These are phyloP conservation scores for Molossus molossus DNA, from an alignment of 2,797 vertebrate species.

Conservation along the genomic window DNA sequence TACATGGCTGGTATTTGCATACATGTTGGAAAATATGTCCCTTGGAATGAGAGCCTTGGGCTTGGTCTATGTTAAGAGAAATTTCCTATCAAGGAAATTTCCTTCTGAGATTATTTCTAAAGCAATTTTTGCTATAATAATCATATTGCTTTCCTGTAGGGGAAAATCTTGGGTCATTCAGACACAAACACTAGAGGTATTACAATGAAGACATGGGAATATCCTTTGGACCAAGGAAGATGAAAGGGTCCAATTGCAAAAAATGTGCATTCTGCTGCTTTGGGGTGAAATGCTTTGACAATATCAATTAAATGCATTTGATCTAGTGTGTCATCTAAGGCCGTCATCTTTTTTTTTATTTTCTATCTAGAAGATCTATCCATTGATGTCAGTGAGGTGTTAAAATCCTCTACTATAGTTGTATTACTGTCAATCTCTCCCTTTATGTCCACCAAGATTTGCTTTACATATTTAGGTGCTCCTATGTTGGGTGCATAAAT, in stretches of 20 bases:
- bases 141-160: neutral
- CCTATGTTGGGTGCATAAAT: too few species aligned
- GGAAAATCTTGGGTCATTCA: neutral
- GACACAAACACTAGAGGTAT: neutral
- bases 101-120: neutral
- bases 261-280: too few species aligned
- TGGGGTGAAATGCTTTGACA: too few species aligned
- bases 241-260: neutral
- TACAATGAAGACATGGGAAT: neutral
- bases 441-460: too few species aligned
- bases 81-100: conserved; percentile 1
- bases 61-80: neutral
- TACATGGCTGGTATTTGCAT: neutral
- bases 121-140: neutral
- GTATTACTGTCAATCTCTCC: too few species aligned
- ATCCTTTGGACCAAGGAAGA: neutral
- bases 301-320: too few species aligned
- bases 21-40: neutral
- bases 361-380: too few species aligned
- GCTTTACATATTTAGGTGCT: too few species aligned
- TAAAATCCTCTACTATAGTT: too few species aligned
- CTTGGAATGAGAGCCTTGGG: neutral
- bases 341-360: too few species aligned
- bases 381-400: too few species aligned
- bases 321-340: too few species aligned